phyloP scores from a whole-genome alignment of 2,888 invertebrate genomes.

The Acrobasis consociella region DNA sequence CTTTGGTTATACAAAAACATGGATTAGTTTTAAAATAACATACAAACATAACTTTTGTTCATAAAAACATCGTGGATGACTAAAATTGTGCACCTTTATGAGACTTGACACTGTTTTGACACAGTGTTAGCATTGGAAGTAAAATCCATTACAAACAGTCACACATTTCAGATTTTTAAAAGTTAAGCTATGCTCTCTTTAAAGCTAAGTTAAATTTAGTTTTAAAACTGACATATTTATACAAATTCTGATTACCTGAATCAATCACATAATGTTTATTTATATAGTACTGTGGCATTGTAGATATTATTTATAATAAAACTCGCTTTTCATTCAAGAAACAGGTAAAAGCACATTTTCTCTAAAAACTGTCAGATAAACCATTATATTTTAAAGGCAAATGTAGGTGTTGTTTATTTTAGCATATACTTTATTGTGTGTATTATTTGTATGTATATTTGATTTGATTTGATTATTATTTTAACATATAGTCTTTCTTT shows the following conservation, averaged over 20 bases:
- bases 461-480: too few species aligned
- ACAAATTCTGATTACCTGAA: neutral
- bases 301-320: too few species aligned
- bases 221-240: neutral
- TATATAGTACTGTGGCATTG: too few species aligned
- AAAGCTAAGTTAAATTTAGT: neutral
- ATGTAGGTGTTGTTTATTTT: too few species aligned
- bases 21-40: constrained; percentile 82
- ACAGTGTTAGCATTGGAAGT: constrained; percentile 33
- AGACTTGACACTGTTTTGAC: constrained; percentile 39
- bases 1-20: constrained; percentile 83
- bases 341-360: too few species aligned
- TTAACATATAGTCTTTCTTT: too few species aligned
- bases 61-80: constrained; percentile 68
- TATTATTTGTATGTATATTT: too few species aligned
- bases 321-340: too few species aligned
- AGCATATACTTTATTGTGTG: too few species aligned
- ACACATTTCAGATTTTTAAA: constrained; percentile 24
- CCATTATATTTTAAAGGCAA: too few species aligned
- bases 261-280: too few species aligned
- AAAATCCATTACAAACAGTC: constrained; percentile 31
- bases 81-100: constrained; percentile 77
- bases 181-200: neutral
- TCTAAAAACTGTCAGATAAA: too few species aligned
- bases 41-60: constrained; percentile 78